A percentile compares a stretch with the other conserved stretches of the same genome.
Evolutionary conservation across 2,888 invertebrate genomes (phyloP).

Genomic region (Philereme vetulata): DNA sequence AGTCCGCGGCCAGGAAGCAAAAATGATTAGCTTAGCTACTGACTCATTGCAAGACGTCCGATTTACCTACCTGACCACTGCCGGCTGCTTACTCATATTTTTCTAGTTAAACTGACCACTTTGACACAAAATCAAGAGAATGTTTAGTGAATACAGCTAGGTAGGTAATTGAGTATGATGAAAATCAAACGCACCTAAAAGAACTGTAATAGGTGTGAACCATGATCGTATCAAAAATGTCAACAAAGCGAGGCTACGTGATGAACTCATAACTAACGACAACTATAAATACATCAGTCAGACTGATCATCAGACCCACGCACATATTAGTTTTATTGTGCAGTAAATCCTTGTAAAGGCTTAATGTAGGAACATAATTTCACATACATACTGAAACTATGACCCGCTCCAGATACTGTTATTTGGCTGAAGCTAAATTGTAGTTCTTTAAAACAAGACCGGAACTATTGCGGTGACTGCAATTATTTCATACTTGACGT

Average conservation of each 20-base stretch:
- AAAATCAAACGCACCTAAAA: conserved; percentile 33
- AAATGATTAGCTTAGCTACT: conserved; percentile 64
- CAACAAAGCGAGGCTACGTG: conserved; percentile 54
- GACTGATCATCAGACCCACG: conserved; percentile 53
- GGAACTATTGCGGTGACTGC: conserved; percentile 39
- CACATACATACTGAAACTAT: conserved; percentile 18
- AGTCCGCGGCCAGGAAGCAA: conserved; percentile 70
- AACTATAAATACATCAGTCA: conserved; percentile 63
- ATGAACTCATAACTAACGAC: conserved; percentile 76
- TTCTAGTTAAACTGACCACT: conserved; percentile 44
- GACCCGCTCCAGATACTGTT: conserved; percentile 18
- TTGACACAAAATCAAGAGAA: conserved; percentile 25
- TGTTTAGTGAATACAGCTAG: conserved; percentile 24
- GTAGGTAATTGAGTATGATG: conserved; percentile 23
- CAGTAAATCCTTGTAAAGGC: conserved; percentile 41
- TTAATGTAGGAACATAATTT: conserved; percentile 30
- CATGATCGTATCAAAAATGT: conserved; percentile 49
- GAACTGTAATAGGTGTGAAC: conserved; percentile 39
- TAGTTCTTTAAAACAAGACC: conserved; percentile 34
- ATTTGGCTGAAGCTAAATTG: conserved; percentile 29
- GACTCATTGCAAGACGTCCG: conserved; percentile 62
- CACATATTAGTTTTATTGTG: conserved; percentile 59
- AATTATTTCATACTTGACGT: conserved; percentile 51
- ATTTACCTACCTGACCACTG: conserved; percentile 58
- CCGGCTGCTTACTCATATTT: conserved; percentile 51